Evolutionary conservation across 2,113 vertebrate species (phyloP).

Genomic region (Ptilonorhynchus violaceus): DNA sequence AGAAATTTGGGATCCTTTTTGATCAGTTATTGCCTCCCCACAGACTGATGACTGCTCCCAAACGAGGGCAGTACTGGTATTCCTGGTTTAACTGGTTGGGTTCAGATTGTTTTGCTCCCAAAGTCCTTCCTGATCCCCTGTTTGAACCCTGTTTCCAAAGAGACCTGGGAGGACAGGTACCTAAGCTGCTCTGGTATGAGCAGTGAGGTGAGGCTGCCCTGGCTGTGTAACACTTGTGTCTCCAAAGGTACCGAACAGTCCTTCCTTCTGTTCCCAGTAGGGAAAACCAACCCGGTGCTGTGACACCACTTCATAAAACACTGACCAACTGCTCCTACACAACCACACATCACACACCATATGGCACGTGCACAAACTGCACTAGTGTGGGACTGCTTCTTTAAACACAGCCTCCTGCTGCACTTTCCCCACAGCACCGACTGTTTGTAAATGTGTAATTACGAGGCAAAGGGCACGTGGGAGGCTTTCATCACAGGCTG

Average conservation of each 20-base stretch:
- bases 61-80: accelerated
- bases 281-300: background rate
- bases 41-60: background rate
- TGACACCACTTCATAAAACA: background rate
- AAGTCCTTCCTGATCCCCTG: background rate
- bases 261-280: background rate
- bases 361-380: accelerated
- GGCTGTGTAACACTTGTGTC: background rate
- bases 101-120: background rate
- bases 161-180: background rate
- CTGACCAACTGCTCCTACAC: background rate
- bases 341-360: background rate
- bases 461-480: background rate
- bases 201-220: background rate
- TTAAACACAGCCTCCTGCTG: background rate
- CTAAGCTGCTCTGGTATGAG: background rate
- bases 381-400: accelerated
- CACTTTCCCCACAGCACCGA: background rate
- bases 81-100: background rate
- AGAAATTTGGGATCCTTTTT: background rate
- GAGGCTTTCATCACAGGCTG: background rate
- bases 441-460: background rate
- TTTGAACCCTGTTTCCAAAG: background rate
- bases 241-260: background rate
- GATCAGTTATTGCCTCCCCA: background rate